Evolutionary conservation across 2,888 invertebrate genomes (phyloP), one percentile per base, ranked within the genome.

Genomic region (Leptinotarsa peninsularis): DNA sequence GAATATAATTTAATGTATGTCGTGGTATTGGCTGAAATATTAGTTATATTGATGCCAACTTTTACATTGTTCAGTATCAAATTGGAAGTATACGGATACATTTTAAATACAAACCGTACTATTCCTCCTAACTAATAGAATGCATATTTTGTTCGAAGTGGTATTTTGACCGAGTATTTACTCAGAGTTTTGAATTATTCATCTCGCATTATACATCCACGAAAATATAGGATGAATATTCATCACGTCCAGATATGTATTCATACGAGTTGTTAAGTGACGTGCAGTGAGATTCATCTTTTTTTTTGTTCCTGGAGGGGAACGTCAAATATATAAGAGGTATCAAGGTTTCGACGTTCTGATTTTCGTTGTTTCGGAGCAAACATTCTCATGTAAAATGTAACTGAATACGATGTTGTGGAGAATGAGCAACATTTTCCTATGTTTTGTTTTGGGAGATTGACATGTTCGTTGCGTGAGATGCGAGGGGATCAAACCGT

Each of bases 211-310:
- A 18, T 18, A 18, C 18, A 18, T 54, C 1, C 13, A 18, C 18
- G 54, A 54, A 54, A 54, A 18, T 54, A 54, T 54, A 54, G 13
- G 18, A 54, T 54, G 54, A 54, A 54, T 54, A 54, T 54, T 54
- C 18, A 54, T n/a, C 18, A 54, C 54, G 18, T 54, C 54, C 54
- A 18, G 18, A 54, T 10, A n/a, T 54, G 54, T 18, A 18, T 13
- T n/a, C 18, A 54, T 54, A 54, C 54, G 54, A 7, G 5, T 54
- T 18, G 54, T 54, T 7, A 18, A 18, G 18, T 18, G 54, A 13
- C 54, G 5, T 7, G 13, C 54, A 18, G 17, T 54, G 54, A 10
- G 18, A 18, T 54, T 54, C 54, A 54, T n/a, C 54, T 10, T n/a
- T 18, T 54, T 54, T 43, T 43, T 33, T 33, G 33, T 7, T 33